Evolutionary conservation across 2,797 vertebrate species (phyloP), one percentile per base, ranked within the genome.

Genomic region (Centropyge bicolor): DNA sequence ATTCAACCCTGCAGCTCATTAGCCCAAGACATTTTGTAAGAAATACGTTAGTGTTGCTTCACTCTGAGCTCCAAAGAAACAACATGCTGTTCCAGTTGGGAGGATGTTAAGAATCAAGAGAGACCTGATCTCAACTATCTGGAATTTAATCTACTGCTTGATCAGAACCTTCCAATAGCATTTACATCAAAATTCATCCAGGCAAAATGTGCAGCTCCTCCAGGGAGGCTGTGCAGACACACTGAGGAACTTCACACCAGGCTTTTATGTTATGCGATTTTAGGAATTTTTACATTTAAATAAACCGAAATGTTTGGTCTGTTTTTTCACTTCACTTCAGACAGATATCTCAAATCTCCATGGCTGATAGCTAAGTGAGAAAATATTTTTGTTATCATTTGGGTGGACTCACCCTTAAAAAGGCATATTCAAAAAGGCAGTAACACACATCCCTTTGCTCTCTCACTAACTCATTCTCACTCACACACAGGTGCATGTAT

Each of bases 91-190:
- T 83, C 54, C 27, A 36, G 55, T 49, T 16, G 1, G 9, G 6
- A 4, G 17, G 40, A 56, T n/a, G 51, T 20, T 1, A 38, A 43
- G 57, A 84, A 84, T 84, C 73, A 85, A 82, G 69, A 48, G 0
- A 70, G 12, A 82, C 80, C 84, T 63, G 79, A 75, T 78, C 2
- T 71, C 9, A 73, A 24, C 41, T 8, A 6, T 19, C 35, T 51
- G 31, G 68, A 74, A 70, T 67, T 38, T 51, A 48, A 77, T 83
- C 65, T 55, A 3, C 19, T 35, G 4, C 11, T 35, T 68, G 43
- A 81, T 77, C 79, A 75, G 36, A 61, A 31, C 17, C 2, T 54
- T 63, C 62, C 2, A 38, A 22, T 48, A 7, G 38, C 8, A 74
- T 68, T 82, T 60, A 46, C 16, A n/a, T 2, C 17, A 1, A 22